Evolutionary conservation across 2,888 invertebrate genomes (phyloP), one percentile per base, ranked within the genome.

Genomic region (Polymixis lichenea): DNA sequence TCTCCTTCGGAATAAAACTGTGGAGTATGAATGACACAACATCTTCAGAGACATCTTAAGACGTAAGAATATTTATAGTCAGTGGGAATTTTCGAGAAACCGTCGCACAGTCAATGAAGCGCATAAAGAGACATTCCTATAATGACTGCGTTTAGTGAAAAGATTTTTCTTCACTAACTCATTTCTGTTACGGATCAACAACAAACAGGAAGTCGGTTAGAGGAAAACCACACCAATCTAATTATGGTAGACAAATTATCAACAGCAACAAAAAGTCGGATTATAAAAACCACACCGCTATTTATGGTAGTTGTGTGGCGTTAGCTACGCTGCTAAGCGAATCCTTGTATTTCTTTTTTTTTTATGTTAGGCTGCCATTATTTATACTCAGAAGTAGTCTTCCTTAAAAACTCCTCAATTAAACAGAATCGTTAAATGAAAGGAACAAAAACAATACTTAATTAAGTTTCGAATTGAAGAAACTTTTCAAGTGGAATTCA

Each of bases 381-480:
- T 83, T 70, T 2, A 70, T 84, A 84, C 83, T 53, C 69, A 38
- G 22, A 56, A 17, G 80, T 86, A 86, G 78, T 80, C 77, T 86
- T 86, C 88, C 89, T 91, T 92, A 90, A 90, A 92, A 93, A 93
- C 90, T 92, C 92, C 89, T 92, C 94, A 92, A 94, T 95, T 93
- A 92, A 93, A 92, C 82, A 83, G 84, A 88, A 93, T 93, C 93
- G 92, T 92, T 91, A 90, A 93, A 90, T 91, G 89, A 90, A 93
- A 92, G 91, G 91, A 93, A 93, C 92, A 95, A 93, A 92, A 94
- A 93, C 93, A 93, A 92, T 91, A 91, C 94, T 94, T 93, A 94
- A 94, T 95, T 94, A 94, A 91, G 89, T 89, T 90, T 86, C 87
- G 87, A 91, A 93, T 92, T 91, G 88, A 85, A 89, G 84, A 78